Evolutionary conservation across 1,140 invertebrate genomes (phyloP), one percentile per base, ranked within the genome.

Genomic region (Lordiphosa stackelbergi): DNA sequence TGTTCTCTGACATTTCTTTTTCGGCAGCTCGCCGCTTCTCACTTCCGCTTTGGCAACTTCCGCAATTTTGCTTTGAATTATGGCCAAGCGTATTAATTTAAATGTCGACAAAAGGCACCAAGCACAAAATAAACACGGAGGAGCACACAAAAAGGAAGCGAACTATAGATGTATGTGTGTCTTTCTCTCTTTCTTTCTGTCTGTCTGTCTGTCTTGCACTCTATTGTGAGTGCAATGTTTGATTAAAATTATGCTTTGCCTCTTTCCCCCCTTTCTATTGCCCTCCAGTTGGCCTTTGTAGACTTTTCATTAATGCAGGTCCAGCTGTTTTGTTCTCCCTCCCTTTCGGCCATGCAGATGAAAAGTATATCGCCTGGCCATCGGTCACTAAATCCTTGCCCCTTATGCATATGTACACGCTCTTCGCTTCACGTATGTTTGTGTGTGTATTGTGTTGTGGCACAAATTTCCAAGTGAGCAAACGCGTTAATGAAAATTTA

Each of bases 31-130:
- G 59, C 73, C 73, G 74, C 77, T 81, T 81, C 79, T 85, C 79
- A 84, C 78, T 84, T 84, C 77, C 77, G 77, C 78, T 83, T 83
- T 83, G 77, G 77, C 78, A 83, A 83, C 77, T 83, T 83, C 77
- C 77, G 77, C 77, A 83, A 83, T 83, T 83, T 83, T 83, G 83
- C 78, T 83, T 83, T 83, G 77, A 83, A 84, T 83, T 84, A 83
- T 83, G 83, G 77, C 77, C 69, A 75, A 83, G 77, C 77, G 77
- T 83, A 83, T 83, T 83, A 83, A 83, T 83, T 83, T 83, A 83
- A 83, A 83, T 83, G 77, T 83, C 77, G 73, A 70, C 77, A 83
- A 81, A 68, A 81, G 60, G 68, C 77, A 48, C 72, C 72, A 53
- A 81, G 65, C 59, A 62, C 59, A 78, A 73, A 81, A 69, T 69